These are phyloP conservation scores for Nomada ferruginata DNA, from an alignment of 2,888 invertebrate species.

Conservation along the genomic window DNA sequence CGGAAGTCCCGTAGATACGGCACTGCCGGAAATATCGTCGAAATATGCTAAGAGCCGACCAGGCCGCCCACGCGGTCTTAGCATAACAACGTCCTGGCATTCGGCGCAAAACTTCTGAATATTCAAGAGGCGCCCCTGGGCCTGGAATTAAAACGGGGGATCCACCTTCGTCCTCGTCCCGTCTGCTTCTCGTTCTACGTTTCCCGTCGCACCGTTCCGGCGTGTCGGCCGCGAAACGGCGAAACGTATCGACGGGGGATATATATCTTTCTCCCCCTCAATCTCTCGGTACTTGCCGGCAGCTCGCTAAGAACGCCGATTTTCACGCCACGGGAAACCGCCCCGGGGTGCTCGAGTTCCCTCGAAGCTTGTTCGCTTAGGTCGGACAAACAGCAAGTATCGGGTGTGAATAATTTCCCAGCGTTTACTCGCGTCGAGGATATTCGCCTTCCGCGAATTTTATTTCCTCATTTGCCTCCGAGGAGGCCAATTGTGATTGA, in stretches of 20 bases:
- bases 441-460: not conserved
- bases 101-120: conserved; percentile 79
- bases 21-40: conserved; percentile 77
- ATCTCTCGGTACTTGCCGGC: conserved; percentile 39
- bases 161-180: conserved; percentile 46
- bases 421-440: not conserved
- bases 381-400: conserved; percentile 1
- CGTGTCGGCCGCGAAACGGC: conserved; percentile 33
- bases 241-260: conserved; percentile 48
- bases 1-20: conserved; percentile 66
- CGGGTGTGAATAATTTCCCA: conserved; percentile 24
- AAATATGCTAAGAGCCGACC: conserved; percentile 80
- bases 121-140: conserved; percentile 70
- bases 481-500: too few species aligned
- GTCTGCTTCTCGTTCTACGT: conserved; percentile 7
- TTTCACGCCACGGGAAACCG: conserved; percentile 10
- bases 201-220: not conserved
- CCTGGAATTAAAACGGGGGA: conserved; percentile 68
- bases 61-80: conserved; percentile 75
- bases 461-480: too few species aligned
- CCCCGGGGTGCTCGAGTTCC: not conserved
- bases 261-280: not conserved
- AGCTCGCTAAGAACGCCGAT: conserved; percentile 21
- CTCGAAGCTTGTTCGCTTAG: not conserved
- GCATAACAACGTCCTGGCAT: conserved; percentile 80